A percentile compares a stretch with the other conserved stretches of the same genome.
These are phyloP conservation scores for Caenorhabditis virilis DNA, from an alignment of 2,888 invertebrate species.

Conservation along the genomic window DNA sequence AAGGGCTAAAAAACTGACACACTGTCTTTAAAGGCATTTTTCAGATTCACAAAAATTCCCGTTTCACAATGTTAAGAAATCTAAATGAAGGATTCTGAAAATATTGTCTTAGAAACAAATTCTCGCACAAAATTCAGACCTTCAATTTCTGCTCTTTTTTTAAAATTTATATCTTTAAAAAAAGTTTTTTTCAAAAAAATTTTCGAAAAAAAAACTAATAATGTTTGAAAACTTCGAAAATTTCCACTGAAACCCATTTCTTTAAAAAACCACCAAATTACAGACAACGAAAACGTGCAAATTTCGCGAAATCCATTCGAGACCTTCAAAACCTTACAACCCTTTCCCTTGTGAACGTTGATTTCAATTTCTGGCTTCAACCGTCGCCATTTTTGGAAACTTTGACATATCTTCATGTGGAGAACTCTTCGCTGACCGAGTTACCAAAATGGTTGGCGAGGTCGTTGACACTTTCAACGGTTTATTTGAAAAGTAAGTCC, in stretches of 20 bases:
- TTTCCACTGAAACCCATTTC: no score
- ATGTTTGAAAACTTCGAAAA: neutral
- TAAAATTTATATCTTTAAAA: neutral
- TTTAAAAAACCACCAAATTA: no score
- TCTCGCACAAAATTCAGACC: no score
- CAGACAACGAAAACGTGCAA: slow-evolving; percentile 10
- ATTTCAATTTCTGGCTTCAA: slow-evolving; percentile 50
- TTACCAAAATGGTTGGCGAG: slow-evolving; percentile 58
- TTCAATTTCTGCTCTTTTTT: neutral
- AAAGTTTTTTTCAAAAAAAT: neutral
- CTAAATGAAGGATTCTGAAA: no score
- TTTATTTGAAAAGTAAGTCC: slow-evolving; percentile 27
- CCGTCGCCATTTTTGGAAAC: slow-evolving; percentile 34
- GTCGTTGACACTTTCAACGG: slow-evolving; percentile 8
- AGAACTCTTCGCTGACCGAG: slow-evolving; percentile 48
- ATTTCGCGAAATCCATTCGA: slow-evolving; percentile 11
- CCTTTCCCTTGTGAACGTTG: slow-evolving; percentile 46
- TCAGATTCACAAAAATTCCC: no score
- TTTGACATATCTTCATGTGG: slow-evolving; percentile 52
- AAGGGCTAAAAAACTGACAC: no score
- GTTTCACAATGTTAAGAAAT: no score
- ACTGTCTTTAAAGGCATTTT: no score
- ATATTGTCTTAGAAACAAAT: no score
- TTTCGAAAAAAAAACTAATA: neutral
- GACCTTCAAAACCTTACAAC: slow-evolving; percentile 19